Base-by-base conservation (phyloP, 2,888 invertebrate genomes). In the Loripinus fragilis region DNA sequence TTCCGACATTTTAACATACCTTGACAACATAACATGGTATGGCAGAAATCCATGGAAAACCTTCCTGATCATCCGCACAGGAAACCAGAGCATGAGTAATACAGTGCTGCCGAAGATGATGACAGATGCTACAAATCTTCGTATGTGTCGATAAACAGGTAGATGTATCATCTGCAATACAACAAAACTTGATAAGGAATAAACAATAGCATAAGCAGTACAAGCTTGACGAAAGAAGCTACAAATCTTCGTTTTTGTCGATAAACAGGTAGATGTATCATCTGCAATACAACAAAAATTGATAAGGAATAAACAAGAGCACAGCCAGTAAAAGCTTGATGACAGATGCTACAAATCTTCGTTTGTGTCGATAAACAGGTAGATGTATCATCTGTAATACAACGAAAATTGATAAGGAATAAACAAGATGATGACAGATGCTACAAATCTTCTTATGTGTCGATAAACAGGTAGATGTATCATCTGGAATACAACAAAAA, bases 341-440 rank as follows among this genome's bases (percentile, higher is more conserved):
- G 94, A 99, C 99, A 0, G 99, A 99, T 0, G 98, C 97, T 25
- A 99, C 95, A 66, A 99, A 95, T 45, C 99, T 95, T 17, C 98
- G 95, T 25, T 98, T 96, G 93, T 99, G 99, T 55, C 97, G 95
- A 90, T 98, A 94, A 50, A 99, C 97, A 1, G 99, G 97, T 42
- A 98, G 95, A 93, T 99, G 99, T 86, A 99, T 99, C 99, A 99
- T 99, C 96, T 98, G 86, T 25, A 85, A 86, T 23, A 41, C 33
- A 65, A n/a, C 5, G 5, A 38, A n/a, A n/a, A n/a, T n/a, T n/a
- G n/a, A n/a, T n/a, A n/a, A n/a, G n/a, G n/a, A n/a, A n/a, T n/a
- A n/a, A n/a, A n/a, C n/a, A n/a, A n/a, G n/a, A n/a, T 98, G 28
- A 99, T 99, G 94, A 99, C 99, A 0, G 99, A 99, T 0, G 98